phyloP scores from a whole-genome alignment of 1,140 invertebrate genomes.

The Orchestia grillus region DNA sequence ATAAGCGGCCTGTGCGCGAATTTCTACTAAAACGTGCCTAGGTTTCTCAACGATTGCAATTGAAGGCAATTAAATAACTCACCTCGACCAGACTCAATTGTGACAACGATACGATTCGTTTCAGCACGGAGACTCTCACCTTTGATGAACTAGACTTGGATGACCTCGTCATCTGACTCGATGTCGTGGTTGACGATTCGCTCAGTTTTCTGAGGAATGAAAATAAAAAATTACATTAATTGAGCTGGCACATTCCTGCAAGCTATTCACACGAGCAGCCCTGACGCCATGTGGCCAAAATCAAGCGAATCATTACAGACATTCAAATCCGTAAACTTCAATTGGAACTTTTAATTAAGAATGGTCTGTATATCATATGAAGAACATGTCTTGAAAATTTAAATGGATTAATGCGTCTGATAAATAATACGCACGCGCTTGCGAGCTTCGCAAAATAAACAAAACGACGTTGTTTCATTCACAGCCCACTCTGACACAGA shows the following conservation, averaged over 20 bases:
- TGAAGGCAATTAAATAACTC: background rate
- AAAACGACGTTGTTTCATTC: background rate
- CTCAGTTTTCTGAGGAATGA: background rate
- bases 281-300: background rate
- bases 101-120: background rate
- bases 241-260: background rate
- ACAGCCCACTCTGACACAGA: background rate
- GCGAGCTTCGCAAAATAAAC: background rate
- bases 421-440: background rate
- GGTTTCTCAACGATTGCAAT: background rate
- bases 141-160: background rate
- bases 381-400: background rate
- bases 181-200: background rate
- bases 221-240: background rate
- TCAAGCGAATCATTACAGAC: background rate
- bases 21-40: background rate
- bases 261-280: background rate
- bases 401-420: too few relatives aligned
- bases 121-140: background rate
- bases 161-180: background rate
- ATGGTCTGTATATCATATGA: background rate
- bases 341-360: background rate
- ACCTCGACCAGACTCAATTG: background rate
- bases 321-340: background rate
- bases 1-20: too few relatives aligned